Base-by-base conservation (phyloP, 2,113 vertebrate genomes). In the Aspiorhynchus laticeps region DNA sequence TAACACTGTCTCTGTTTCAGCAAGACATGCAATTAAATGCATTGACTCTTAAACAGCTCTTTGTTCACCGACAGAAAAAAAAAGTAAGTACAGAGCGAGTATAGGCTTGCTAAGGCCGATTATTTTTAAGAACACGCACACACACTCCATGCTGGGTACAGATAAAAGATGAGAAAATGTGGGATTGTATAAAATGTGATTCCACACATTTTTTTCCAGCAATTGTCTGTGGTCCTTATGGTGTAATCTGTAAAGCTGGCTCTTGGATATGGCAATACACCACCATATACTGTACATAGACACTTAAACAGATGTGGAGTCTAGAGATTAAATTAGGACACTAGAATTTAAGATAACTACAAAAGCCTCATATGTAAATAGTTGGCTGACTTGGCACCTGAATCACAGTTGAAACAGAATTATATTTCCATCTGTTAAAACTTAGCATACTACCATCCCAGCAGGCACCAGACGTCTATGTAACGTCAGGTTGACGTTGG, bases 141-240 rank as follows among this genome's bases (percentile, higher is more conserved):
- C 48, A 81, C 36, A 83, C 24, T 67, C 80, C 38, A 12, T 53
- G 63, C 3, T 56, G 15, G 24, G 65, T 28, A 21, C 31, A 78
- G 46, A 80, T 56, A 36, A 71, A 80, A 69, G 24, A 76, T 33
- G 1, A 73, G 24, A 61, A 28, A 80, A 51, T 59, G 24, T 26
- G 28, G 73, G n/a, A 53, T 69, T 86, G 89, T 89, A 92, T 92
- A 90, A 91, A 91, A 59, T 56, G 90, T 92, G 88, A 88, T 83
- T 91, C 87, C 65, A 83, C 91, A 92, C 56, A 78, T 91, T 88
- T 79, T n/a, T 86, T 73, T 74, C 80, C 71, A 43, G 85, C 89
- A 87, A 84, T 63, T 79, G n/a, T 41, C 87, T 93, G 56, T 69
- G 8, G 91, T 89, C 87, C 87, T 83, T 84, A 88, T 86, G 89